Base-by-base conservation (phyloP, 2,797 vertebrate genomes). In the Lates japonicus region DNA sequence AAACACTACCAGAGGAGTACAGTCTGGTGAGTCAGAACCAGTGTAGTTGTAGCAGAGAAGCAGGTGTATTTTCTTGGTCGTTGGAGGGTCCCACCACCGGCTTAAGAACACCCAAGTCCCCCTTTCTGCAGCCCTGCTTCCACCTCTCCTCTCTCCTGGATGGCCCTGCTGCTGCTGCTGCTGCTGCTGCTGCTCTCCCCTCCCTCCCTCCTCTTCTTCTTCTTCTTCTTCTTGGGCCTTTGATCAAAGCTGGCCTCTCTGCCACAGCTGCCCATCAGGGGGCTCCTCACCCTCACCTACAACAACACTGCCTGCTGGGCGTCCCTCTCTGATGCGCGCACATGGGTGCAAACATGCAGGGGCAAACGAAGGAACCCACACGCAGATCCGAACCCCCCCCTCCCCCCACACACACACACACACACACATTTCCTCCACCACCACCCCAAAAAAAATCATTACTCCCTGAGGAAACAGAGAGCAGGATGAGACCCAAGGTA, bases 201-300 rank as follows among this genome's bases (percentile, higher is more conserved):
- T 66, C 62, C 60, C 82, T n/a, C n/a, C n/a, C 33, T 22, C 61
- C 33, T 60, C 81, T 12, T 49, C 52, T 64, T 63, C 66, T 59
- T 71, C 65, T 17, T 70, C 60, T 22, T 83, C 84, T 73, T 85
- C 81, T 72, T 68, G 70, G 90, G 85, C 85, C 88, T 94, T 88
- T 92, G 95, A 96, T 96, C 95, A 96, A 94, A 93, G 93, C 92
- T 91, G 91, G 90, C 93, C 91, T 92, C 87, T 92, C 85, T 93
- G 91, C 92, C 92, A 92, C 93, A 91, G 94, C 90, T 91, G 91
- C 93, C 92, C 93, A 83, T 94, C 93, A 91, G 95, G 94, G 95
- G 92, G 94, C 92, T 94, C 93, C 92, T 93, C 91, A 82, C 93
- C 91, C 92, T 94, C 94, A 95, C 90, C 94, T 95, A 93, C 91